Evolutionary conservation across 2,113 vertebrate genomes (phyloP), one percentile per base, ranked within the genome.

Genomic region (Prietella phreatophila): DNA sequence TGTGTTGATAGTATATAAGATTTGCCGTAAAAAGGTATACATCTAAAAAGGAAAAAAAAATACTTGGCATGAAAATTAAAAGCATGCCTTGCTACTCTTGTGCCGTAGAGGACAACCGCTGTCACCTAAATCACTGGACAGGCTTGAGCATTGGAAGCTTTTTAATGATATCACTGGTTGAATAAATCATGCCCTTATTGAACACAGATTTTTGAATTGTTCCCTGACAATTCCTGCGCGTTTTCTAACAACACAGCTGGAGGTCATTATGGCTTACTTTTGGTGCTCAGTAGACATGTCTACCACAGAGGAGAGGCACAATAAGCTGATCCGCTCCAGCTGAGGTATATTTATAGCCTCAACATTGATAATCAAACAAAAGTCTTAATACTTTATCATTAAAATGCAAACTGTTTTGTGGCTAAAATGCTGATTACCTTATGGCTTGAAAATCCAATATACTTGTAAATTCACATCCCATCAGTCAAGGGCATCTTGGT

Each of bases 401-500:
- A 17, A 30, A 33, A 22, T 25, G 10, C 20, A 60, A 7, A 27
- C 36, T 61, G 33, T 14, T 39, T 61, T 14, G 55, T 82, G 80
- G 11, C 30, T 33, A 61, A 82, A 82, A 82, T 27, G 80, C 15
- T 82, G 30, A 82, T 60, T 60, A 22, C 42, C 17, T 7, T 36
- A 14, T 14, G 22, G 56, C 50, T 36, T 82, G 33, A 90, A 86
- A 83, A 82, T 82, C 69, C 88, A 87, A 84, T 87, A 86, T 30
- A 82, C 50, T 89, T 55, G 84, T 90, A 89, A 86, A 69, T 71
- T 90, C 84, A 71, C 88, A 84, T 87, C 86, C 61, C 89, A 92
- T 92, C 87, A 73, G 84, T 89, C 87, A 90, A 87, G 88, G 90
- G 89, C 91, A 93, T 92, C 91, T 90, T n/a, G 60, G 91, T 91